Conservation (phyloP, 2,797 vertebrate species). For the Brachyrhaphis roseni region DNA sequence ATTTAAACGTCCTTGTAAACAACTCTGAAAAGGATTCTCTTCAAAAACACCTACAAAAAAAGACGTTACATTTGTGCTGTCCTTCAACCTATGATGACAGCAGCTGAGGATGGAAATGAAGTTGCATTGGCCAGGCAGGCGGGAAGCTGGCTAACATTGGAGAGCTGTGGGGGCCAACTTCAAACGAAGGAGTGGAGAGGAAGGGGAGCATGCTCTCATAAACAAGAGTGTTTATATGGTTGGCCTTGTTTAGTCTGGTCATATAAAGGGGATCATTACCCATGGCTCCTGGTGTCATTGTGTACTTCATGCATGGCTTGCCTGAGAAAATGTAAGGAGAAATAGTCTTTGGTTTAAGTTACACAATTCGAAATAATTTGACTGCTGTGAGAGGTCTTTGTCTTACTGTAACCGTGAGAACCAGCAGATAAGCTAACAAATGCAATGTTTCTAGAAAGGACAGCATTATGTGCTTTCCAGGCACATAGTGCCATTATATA, state of each 20-base stretch:
- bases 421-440: not conserved
- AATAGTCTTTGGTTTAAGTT: not conserved
- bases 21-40: conserved; percentile 10
- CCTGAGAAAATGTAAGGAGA: conserved; percentile 3
- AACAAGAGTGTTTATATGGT: conserved; percentile 52
- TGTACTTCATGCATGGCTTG: conserved; percentile 17
- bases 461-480: too few species aligned
- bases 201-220: conserved; percentile 15
- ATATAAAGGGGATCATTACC: conserved; percentile 52
- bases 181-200: conserved; percentile 44
- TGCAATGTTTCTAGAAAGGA: not conserved
- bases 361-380: not conserved
- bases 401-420: not conserved
- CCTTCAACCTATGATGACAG: conserved; percentile 36
- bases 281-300: conserved; percentile 12
- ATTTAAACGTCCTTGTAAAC: conserved; percentile 46
- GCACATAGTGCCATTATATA: too few species aligned
- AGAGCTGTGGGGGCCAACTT: conserved; percentile 52
- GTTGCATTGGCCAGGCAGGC: conserved; percentile 51
- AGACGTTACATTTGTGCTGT: conserved; percentile 26
- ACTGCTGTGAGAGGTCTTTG: not conserved
- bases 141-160: conserved; percentile 51
- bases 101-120: conserved; percentile 53
- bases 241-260: conserved; percentile 54
- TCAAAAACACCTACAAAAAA: conserved; percentile 35